These are phyloP conservation scores for Solea senegalensis DNA, from an alignment of 2,113 vertebrate genomes.

Conservation along the genomic window DNA sequence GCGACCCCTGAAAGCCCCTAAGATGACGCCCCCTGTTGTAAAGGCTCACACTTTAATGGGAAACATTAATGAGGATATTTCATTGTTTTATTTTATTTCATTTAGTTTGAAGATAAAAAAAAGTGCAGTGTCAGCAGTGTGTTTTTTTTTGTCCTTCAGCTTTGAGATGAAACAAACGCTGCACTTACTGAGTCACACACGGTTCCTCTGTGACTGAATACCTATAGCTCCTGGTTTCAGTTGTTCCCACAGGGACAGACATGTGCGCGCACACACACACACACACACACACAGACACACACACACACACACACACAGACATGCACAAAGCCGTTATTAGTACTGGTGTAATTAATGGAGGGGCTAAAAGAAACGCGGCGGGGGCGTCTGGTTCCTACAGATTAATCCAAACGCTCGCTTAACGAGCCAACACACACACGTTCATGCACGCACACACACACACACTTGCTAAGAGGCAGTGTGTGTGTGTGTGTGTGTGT, in stretches of 20 bases:
- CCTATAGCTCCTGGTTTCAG: conserved; percentile 57
- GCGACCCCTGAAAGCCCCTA: no score
- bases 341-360: conserved; percentile 82
- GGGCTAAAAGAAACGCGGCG: conserved; percentile 65
- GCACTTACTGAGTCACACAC: no score
- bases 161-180: neutral
- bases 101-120: no score
- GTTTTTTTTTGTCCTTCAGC: neutral
- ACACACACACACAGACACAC: conserved; percentile 25
- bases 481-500: conserved; percentile 17
- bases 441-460: conserved; percentile 8
- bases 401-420: conserved; percentile 71
- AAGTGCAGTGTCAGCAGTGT: no score
- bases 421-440: conserved; percentile 51
- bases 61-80: no score
- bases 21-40: no score
- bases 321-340: conserved; percentile 76
- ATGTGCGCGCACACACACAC: conserved; percentile 27
- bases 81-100: no score
- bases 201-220: conserved; percentile 30
- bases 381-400: conserved; percentile 75
- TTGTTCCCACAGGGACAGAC: conserved; percentile 45
- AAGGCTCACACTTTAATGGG: no score
- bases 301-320: conserved; percentile 27
- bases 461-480: no score